Evolutionary conservation across 2,113 vertebrate species (phyloP).

Genomic region (Hippocampus comes): DNA sequence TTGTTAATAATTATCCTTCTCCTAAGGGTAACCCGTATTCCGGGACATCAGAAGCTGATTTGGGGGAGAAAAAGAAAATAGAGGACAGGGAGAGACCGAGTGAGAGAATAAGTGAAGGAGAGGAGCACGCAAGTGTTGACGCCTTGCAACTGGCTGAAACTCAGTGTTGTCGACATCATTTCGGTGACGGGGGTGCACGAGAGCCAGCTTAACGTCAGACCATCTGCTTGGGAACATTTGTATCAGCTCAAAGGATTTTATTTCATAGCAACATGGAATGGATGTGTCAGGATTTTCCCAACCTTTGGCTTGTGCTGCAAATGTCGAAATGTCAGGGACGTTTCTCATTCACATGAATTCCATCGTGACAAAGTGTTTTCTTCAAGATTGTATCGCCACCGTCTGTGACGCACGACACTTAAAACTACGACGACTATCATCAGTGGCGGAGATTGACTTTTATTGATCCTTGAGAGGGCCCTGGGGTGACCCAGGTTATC

Average conservation of each 20-base stretch:
- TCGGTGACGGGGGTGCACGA: constrained; percentile 37
- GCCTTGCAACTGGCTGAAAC: constrained; percentile 43
- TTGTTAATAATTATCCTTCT: constrained; percentile 74
- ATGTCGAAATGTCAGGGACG: constrained; percentile 15
- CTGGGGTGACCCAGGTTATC: too few species aligned
- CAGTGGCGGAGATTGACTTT: too few species aligned
- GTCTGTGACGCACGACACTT: background rate
- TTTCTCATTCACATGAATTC: constrained; percentile 21
- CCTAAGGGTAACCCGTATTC: constrained; percentile 66
- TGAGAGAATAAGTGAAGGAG: background rate
- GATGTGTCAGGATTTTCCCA: constrained; percentile 17
- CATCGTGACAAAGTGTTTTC: constrained; percentile 6
- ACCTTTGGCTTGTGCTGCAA: constrained; percentile 27
- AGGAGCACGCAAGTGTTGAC: constrained; percentile 30
- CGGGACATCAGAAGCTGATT: constrained; percentile 61
- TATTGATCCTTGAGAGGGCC: too few species aligned
- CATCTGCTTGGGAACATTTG: constrained; percentile 65
- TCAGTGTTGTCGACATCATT: constrained; percentile 52
- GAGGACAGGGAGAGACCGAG: constrained; percentile 18
- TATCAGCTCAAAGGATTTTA: constrained; percentile 60
- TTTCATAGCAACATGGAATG: constrained; percentile 52
- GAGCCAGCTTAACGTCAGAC: constrained; percentile 71
- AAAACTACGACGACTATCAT: background rate
- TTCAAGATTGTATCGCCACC: constrained; percentile 2
- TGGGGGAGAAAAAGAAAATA: constrained; percentile 27